Evolutionary conservation across 2,888 invertebrate species (phyloP), one percentile per base, ranked within the genome.

Genomic region (Plebejus melissa): DNA sequence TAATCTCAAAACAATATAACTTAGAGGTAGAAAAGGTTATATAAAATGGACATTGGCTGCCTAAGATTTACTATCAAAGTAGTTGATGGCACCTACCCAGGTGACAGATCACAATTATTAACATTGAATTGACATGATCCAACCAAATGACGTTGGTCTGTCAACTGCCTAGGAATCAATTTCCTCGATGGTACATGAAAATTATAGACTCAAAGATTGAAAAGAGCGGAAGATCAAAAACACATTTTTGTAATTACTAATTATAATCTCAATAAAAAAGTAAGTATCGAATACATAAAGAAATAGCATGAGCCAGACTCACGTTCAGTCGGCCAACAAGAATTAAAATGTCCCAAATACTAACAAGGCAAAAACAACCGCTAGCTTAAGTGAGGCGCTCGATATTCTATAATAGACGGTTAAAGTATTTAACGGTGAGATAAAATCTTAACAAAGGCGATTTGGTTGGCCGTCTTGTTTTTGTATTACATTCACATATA

Each of bases 401-500:
- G 87, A 90, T 90, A 88, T 87, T 90, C 87, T 88, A 85, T 91
- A 90, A 90, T 75, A 71, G 75, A 58, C 91, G 90, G 90, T 89
- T 90, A 89, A 91, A 92, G 90, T 91, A 92, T 92, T 93, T 93
- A 93, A 92, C 90, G 88, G 89, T 83, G 85, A 91, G 93, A 93
- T 93, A 92, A 91, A 92, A 93, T 93, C 93, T 93, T 88, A 90
- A 92, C 91, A 93, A 93, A 93, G 87, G 90, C 90, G 90, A 91
- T 92, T 93, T 90, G 91, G 91, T 91, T 87, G 89, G 90, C 90
- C 90, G 90, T 90, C 91, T 90, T 90, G 90, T 91, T 91, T 91
- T 87, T 89, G 90, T 91, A 90, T 89, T 87, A 87, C 89, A 84
- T 86, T 87, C 90, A 79, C 77, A 87, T 90, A 90, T 89, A 90